phyloP scores from a whole-genome alignment of 1,140 invertebrate genomes.

The Drosophila chauvacae region DNA sequence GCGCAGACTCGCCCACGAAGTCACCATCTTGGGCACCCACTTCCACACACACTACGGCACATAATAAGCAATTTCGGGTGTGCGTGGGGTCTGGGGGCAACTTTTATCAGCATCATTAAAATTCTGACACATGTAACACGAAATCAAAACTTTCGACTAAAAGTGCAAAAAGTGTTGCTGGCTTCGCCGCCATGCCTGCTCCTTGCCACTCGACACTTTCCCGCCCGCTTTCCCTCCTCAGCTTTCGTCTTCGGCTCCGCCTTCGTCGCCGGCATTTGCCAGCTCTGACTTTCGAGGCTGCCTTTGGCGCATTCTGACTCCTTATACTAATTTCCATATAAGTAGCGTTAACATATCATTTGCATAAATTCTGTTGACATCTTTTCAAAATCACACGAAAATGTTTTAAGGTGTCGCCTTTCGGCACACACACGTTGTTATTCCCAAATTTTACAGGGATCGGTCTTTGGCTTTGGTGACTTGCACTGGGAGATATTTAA shows the following conservation, averaged over 20 bases:
- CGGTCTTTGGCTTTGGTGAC: conserved; percentile 8
- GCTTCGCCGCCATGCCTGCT: conserved; percentile 23
- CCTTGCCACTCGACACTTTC: conserved; percentile 48
- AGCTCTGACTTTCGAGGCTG: conserved; percentile 35
- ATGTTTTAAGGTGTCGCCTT: conserved; percentile 77
- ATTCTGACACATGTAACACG: conserved; percentile 83
- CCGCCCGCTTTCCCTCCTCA: conserved; percentile 3
- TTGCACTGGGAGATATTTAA: conserved; percentile 27
- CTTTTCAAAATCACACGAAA: conserved; percentile 83
- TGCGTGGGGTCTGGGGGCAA: conserved; percentile 38
- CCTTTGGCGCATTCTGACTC: conserved; percentile 80
- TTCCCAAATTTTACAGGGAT: conserved; percentile 40
- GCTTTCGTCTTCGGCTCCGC: neutral
- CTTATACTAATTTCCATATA: conserved; percentile 84
- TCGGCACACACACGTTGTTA: conserved; percentile 46
- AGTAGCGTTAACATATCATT: conserved; percentile 83
- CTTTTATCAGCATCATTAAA: conserved; percentile 83
- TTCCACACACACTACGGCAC: conserved; percentile 51
- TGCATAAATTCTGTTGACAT: conserved; percentile 83
- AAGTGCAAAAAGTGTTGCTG: conserved; percentile 77
- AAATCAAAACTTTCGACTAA: conserved; percentile 83
- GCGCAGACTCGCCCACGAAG: conserved; percentile 15
- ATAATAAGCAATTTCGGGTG: conserved; percentile 74
- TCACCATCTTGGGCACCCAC: conserved; percentile 20
- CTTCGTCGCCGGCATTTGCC: conserved; percentile 13